phyloP scores from a whole-genome alignment of 2,888 invertebrate genomes.

The Galeruca laticollis region DNA sequence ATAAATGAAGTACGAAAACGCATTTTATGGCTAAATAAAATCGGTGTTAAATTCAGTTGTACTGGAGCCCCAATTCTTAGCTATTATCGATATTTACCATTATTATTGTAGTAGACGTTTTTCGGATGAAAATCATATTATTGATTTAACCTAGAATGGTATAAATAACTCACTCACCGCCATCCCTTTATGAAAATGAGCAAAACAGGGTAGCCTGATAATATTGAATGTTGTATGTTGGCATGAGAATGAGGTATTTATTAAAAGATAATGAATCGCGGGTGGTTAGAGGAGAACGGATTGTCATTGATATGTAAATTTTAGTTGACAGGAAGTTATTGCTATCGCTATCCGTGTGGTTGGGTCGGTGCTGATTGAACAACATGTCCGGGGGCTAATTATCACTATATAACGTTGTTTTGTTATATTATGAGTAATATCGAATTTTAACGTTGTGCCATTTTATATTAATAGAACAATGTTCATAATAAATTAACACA shows the following conservation, averaged over 20 bases:
- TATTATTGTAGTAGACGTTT: too few species aligned
- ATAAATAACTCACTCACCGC: too few species aligned
- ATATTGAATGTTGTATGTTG: conserved; percentile 9
- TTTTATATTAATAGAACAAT: not conserved
- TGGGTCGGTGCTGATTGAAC: conserved; percentile 17
- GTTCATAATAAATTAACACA: too few species aligned
- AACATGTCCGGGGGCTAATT: conserved; percentile 5
- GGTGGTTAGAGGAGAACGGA: conserved; percentile 19
- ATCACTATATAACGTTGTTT: not conserved
- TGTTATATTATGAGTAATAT: not conserved
- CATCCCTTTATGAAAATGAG: conserved; percentile 5
- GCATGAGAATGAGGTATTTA: conserved; percentile 27
- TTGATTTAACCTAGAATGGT: too few species aligned
- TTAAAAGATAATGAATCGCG: conserved; percentile 29
- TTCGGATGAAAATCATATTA: too few species aligned
- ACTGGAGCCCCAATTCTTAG: too few species aligned
- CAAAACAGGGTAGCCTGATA: not conserved
- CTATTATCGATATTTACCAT: too few species aligned
- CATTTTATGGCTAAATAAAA: too few species aligned
- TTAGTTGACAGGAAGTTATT: conserved; percentile 25
- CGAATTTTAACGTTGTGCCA: not conserved
- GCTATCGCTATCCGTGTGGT: conserved; percentile 21
- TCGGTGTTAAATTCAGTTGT: too few species aligned
- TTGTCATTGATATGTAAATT: conserved; percentile 33
- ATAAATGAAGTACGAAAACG: too few species aligned